Base-by-base conservation (phyloP, 1,140 invertebrate genomes). In the Stenopsyche tienmushanensis region DNA sequence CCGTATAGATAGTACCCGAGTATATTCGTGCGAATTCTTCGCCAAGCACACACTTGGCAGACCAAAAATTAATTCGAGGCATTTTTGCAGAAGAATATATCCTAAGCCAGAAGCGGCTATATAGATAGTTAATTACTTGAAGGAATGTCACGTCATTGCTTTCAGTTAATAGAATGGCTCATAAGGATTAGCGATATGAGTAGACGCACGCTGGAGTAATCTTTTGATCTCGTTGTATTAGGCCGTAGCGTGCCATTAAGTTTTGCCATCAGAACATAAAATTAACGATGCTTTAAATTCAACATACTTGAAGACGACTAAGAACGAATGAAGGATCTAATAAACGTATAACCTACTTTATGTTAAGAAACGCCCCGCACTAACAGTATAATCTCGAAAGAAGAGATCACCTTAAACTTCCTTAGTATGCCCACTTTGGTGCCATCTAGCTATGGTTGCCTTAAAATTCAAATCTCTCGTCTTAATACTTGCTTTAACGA, bases 271-370 rank as follows among this genome's bases (percentile, higher is more conserved):
- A 7, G 3, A n/a, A 21, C 58, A 50, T 62, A 42, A 69, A 69
- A 69, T 69, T 69, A 69, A 69, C 52, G 67, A 45, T 25, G 58
- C 58, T 53, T 65, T 65, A 57, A 69, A 69, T 65, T 65, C 58
- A 50, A 65, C 66, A 21, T 20, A 34, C 29, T 34, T 34, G 5
- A n/a, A n/a, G n/a, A n/a, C n/a, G n/a, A n/a, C n/a, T n/a, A n/a
- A 5, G 29, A 34, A 34, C 29, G 29, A 34, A 34, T 34, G 13
- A 7, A 34, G 29, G 29, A 34, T 34, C 29, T 34, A n/a, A n/a
- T n/a, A n/a, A n/a, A n/a, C n/a, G n/a, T n/a, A n/a, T n/a, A n/a
- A n/a, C n/a, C n/a, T n/a, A n/a, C n/a, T n/a, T n/a, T n/a, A n/a
- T n/a, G n/a, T n/a, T n/a, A n/a, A n/a, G n/a, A n/a, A n/a, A n/a